Evolutionary conservation across 2,888 invertebrate genomes (phyloP).

Genomic region (Melanargia galathea): DNA sequence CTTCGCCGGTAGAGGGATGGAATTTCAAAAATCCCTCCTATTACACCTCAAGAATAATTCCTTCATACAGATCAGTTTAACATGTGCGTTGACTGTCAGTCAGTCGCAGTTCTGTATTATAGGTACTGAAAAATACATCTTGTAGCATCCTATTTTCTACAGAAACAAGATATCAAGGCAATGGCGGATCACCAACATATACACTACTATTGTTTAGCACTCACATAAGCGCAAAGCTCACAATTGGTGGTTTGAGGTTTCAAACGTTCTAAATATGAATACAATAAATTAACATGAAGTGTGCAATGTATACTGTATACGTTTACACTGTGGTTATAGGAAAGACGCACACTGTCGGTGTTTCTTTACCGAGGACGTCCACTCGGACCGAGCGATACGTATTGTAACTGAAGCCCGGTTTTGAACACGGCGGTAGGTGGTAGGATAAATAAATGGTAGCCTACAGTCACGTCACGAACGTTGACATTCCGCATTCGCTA

Average conservation of each 20-base stretch:
- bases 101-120: no score
- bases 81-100: no score
- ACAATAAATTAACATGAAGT: conserved; percentile 35
- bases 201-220: neutral
- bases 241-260: neutral
- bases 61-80: no score
- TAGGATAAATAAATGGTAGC: conserved; percentile 2
- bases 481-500: neutral
- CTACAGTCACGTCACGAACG: conserved; percentile 6
- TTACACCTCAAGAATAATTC: no score
- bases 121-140: no score
- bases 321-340: conserved; percentile 48
- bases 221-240: conserved; percentile 11
- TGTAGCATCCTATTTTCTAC: no score
- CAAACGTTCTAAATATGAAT: conserved; percentile 29
- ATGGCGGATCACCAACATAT: neutral
- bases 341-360: conserved; percentile 71
- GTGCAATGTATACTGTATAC: conserved; percentile 30
- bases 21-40: no score
- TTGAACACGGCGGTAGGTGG: conserved; percentile 15
- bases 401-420: conserved; percentile 5
- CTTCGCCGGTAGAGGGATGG: no score
- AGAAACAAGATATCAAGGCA: no score
- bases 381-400: conserved; percentile 44
- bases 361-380: conserved; percentile 49